These are phyloP conservation scores for Rhagonycha fulva DNA, from an alignment of 2,888 invertebrate species.

Conservation along the genomic window DNA sequence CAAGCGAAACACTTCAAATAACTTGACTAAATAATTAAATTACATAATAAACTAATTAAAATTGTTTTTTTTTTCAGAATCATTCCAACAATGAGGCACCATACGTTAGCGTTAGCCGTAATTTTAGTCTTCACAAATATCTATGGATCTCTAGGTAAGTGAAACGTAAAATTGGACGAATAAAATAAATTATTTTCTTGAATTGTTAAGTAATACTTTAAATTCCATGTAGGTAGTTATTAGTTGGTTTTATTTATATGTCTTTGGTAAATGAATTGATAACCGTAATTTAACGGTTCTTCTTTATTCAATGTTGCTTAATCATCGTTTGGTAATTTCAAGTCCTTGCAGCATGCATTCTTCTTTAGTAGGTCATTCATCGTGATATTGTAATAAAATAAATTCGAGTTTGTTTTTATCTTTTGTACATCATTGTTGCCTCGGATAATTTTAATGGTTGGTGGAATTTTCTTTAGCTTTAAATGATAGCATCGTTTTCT, in stretches of 20 bases:
- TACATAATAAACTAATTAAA: background rate
- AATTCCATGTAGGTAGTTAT: background rate
- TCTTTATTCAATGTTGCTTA: slow-evolving; percentile 5
- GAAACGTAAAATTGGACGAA: background rate
- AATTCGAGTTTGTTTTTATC: background rate
- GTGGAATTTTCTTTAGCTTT: background rate
- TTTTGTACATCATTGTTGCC: background rate
- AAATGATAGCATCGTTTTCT: background rate
- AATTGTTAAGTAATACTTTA: background rate
- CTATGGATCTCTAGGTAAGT: slow-evolving; percentile 47
- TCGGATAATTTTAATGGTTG: background rate
- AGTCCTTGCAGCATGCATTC: background rate
- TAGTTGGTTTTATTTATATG: background rate
- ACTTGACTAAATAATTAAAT: no score
- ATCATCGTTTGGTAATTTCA: slow-evolving; percentile 1
- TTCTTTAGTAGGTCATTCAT: background rate
- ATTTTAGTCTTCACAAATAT: slow-evolving; percentile 47
- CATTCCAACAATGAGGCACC: slow-evolving; percentile 40
- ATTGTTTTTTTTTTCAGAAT: slow-evolving; percentile 19
- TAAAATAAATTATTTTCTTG: background rate
- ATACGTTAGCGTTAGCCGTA: slow-evolving; percentile 39
- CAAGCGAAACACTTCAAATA: no score
- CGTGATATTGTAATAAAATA: background rate
- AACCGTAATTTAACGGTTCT: slow-evolving; percentile 16
- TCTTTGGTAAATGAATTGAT: background rate